Conservation (phyloP, 2,113 vertebrate species). For the Rafetus swinhoei region DNA sequence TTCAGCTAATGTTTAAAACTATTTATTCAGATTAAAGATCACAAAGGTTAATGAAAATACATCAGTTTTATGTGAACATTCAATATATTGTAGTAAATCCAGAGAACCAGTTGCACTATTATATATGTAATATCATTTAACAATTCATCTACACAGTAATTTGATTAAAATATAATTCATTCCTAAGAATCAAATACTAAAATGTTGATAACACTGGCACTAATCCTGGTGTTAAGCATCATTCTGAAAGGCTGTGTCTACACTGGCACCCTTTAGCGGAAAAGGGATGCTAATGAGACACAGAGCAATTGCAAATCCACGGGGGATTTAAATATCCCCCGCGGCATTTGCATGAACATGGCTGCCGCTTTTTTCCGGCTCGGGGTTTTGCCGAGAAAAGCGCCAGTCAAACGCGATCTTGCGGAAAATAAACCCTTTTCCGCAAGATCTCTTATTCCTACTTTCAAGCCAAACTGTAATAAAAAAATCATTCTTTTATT, state of each 20-base stretch:
- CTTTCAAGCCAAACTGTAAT: too few species aligned
- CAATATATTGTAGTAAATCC: background rate
- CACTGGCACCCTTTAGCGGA: too few species aligned
- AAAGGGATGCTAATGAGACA: too few species aligned
- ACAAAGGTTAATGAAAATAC: background rate
- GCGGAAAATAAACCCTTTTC: too few species aligned
- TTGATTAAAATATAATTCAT: conserved; percentile 14
- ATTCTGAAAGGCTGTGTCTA: too few species aligned
- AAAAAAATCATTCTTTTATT: conserved; percentile 33
- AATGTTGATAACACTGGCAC: background rate
- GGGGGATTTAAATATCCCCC: too few species aligned
- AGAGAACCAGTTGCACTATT: background rate
- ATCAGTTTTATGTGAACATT: background rate
- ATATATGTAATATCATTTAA: conserved; percentile 9
- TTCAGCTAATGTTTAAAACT: background rate
- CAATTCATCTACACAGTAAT: conserved; percentile 22
- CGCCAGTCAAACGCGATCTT: too few species aligned
- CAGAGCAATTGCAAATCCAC: too few species aligned
- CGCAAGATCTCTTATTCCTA: too few species aligned
- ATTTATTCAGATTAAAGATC: background rate
- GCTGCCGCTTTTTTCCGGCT: too few species aligned
- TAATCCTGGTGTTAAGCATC: conserved; percentile 29
- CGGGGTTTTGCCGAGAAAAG: too few species aligned
- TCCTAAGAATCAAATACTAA: conserved; percentile 33
- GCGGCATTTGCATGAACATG: too few species aligned